These are phyloP conservation scores for Rissa tridactyla DNA, from an alignment of 2,113 vertebrate species.

Conservation along the genomic window DNA sequence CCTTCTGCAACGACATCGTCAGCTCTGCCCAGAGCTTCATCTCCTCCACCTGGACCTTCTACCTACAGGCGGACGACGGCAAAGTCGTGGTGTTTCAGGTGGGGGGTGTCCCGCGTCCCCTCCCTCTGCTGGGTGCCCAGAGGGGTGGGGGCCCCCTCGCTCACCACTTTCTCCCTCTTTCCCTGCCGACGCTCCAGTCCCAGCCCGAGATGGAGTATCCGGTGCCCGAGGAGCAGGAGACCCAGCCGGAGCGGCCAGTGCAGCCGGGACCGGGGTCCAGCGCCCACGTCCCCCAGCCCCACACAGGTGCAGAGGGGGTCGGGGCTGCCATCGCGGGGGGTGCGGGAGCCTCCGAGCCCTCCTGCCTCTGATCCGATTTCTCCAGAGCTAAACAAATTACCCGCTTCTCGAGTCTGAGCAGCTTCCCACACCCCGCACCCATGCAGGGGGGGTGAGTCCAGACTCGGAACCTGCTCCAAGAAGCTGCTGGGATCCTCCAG, in stretches of 20 bases:
- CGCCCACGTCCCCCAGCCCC: constrained; percentile 79
- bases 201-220: constrained; percentile 88
- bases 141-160: background rate
- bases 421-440: background rate
- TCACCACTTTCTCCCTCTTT: background rate
- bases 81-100: constrained; percentile 98
- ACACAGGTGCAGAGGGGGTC: constrained; percentile 73
- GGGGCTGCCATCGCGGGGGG: background rate
- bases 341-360: background rate
- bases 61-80: constrained; percentile 92
- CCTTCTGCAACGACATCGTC: constrained; percentile 92
- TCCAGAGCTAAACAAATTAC: background rate
- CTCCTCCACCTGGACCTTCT: constrained; percentile 98
- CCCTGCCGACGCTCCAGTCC: constrained; percentile 67
- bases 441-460: accelerated
- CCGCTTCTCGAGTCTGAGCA: background rate
- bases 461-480: background rate
- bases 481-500: background rate
- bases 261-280: constrained; percentile 75
- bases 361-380: background rate
- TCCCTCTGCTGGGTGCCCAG: no score
- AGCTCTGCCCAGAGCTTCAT: constrained; percentile 96
- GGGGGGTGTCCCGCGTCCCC: background rate
- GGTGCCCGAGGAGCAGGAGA: constrained; percentile 74
- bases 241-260: constrained; percentile 74